Evolutionary conservation across 2,797 vertebrate genomes (phyloP).

Genomic region (Lutra lutra): DNA sequence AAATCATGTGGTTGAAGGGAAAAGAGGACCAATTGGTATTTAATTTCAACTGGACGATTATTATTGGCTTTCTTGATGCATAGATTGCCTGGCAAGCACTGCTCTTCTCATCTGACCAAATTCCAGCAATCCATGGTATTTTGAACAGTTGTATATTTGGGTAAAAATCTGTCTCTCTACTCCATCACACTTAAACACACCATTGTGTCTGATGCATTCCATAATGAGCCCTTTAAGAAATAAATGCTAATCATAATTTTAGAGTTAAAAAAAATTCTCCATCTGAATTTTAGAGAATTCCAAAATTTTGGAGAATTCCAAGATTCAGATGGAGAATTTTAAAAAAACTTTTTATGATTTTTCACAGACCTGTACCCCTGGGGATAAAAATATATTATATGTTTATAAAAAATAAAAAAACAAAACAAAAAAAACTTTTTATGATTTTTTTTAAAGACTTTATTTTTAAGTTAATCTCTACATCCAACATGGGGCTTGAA

Average conservation of each 20-base stretch:
- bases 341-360: slow-evolving; percentile 20
- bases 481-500: neutral
- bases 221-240: slow-evolving; percentile 42
- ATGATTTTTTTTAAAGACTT: neutral
- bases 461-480: neutral
- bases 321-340: neutral
- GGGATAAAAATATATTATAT: too few relatives aligned
- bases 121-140: neutral
- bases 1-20: slow-evolving; percentile 43
- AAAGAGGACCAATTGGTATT: slow-evolving; percentile 35
- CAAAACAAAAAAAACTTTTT: slow-evolving; percentile 46
- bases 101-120: neutral
- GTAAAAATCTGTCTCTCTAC: neutral
- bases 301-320: neutral
- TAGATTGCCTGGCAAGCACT: neutral
- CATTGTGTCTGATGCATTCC: slow-evolving; percentile 18
- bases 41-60: neutral
- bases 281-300: too few relatives aligned
- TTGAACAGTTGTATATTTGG: slow-evolving; percentile 34
- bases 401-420: too few relatives aligned
- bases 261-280: neutral
- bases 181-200: neutral
- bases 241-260: slow-evolving; percentile 26
- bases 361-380: too few relatives aligned
- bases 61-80: slow-evolving; percentile 11